A percentile compares a stretch with the other conserved stretches of the same genome.
Conservation (phyloP, 2,888 invertebrate genomes). For the Hypolimnas misippus region DNA sequence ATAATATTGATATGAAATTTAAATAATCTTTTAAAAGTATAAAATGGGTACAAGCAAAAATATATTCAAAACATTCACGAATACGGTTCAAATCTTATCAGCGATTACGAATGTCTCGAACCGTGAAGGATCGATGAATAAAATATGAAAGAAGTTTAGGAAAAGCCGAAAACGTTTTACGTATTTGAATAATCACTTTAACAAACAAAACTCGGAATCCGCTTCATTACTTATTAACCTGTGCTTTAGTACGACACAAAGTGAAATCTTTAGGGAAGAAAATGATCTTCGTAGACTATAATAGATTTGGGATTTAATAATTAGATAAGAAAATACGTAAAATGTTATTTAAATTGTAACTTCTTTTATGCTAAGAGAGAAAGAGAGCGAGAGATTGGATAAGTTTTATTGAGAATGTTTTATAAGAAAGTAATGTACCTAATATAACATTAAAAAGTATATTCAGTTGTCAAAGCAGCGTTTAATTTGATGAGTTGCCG, state of each 20-base stretch:
- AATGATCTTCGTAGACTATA: conserved; percentile 36
- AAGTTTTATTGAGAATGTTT: no score
- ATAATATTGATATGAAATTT: conserved; percentile 51
- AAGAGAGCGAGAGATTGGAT: background rate
- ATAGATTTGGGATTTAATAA: conserved; percentile 20
- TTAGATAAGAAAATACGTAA: background rate
- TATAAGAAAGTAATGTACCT: no score
- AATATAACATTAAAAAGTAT: conserved; percentile 41
- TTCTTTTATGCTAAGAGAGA: no score
- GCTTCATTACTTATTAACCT: conserved; percentile 82
- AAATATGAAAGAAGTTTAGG: conserved; percentile 81
- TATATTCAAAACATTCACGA: conserved; percentile 37
- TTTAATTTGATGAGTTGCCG: conserved; percentile 42
- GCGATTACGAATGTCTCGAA: conserved; percentile 72
- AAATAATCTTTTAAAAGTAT: conserved; percentile 23
- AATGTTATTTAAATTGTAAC: background rate
- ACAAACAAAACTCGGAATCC: conserved; percentile 80
- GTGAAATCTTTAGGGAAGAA: conserved; percentile 31
- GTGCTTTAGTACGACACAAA: conserved; percentile 60
- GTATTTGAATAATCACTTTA: conserved; percentile 84
- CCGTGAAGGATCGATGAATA: conserved; percentile 80
- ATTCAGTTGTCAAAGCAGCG: conserved; percentile 20
- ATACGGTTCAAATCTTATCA: conserved; percentile 62
- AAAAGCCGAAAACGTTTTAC: conserved; percentile 81
- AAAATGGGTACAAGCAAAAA: conserved; percentile 17